Evolutionary conservation across 2,113 vertebrate genomes (phyloP).

Genomic region (Chamaea fasciata): DNA sequence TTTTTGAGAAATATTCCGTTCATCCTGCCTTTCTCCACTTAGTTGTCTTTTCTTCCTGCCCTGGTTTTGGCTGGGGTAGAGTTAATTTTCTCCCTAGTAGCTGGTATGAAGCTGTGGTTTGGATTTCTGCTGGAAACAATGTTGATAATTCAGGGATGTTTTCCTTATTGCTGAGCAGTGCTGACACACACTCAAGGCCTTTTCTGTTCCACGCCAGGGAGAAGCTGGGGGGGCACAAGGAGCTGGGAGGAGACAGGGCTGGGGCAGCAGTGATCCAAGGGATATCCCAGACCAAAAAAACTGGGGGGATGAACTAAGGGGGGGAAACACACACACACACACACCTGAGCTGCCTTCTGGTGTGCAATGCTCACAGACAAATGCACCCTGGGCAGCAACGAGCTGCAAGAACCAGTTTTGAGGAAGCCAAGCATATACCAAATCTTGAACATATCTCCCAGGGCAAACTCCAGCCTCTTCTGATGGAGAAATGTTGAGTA

Average conservation of each 20-base stretch:
- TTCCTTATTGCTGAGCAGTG: accelerated
- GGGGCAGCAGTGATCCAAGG: neutral
- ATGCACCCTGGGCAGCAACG: neutral
- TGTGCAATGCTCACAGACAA: neutral
- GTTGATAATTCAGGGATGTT: neutral
- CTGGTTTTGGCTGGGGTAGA: neutral
- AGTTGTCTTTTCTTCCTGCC: neutral
- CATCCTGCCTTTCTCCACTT: neutral
- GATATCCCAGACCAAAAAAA: neutral
- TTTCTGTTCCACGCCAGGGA: neutral
- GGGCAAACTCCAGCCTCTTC: neutral
- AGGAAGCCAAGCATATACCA: neutral
- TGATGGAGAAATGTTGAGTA: neutral
- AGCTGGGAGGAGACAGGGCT: neutral
- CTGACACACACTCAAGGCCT: neutral
- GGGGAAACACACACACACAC: neutral
- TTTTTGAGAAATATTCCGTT: neutral
- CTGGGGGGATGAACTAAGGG: neutral
- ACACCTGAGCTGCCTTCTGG: neutral
- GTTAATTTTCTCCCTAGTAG: neutral
- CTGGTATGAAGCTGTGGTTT: neutral
- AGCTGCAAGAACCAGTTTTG: neutral
- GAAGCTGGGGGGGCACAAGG: neutral
- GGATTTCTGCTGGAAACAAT: neutral
- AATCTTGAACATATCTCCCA: neutral